Evolutionary conservation across 92 coral and sea anemone genomes (phyloP).

Genomic region (Pocillopora grandis): DNA sequence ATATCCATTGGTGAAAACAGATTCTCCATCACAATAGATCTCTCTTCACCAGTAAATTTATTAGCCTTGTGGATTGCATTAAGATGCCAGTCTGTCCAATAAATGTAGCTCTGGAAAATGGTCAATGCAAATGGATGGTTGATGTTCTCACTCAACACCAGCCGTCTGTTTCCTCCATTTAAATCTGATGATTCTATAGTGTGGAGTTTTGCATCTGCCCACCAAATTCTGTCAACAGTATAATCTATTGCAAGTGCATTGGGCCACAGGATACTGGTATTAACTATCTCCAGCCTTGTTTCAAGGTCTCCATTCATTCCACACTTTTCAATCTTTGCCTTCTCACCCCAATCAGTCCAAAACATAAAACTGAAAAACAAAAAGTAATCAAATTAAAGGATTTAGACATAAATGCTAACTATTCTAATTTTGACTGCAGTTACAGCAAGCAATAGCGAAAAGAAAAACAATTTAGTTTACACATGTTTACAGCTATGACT

Average conservation of each 20-base stretch:
- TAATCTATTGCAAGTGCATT: constrained; percentile 89
- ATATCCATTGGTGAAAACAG: constrained; percentile 79
- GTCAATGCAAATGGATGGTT: constrained; percentile 82
- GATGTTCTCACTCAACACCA: constrained; percentile 59
- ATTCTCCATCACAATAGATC: constrained; percentile 47
- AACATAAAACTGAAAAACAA: constrained; percentile 68
- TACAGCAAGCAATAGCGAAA: too few species aligned
- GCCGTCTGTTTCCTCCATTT: constrained; percentile 69
- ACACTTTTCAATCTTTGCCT: constrained; percentile 84
- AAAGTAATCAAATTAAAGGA: neutral
- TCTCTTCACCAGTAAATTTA: constrained; percentile 83
- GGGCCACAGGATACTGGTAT: constrained; percentile 74
- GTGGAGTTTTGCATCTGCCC: constrained; percentile 92
- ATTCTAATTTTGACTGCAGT: neutral
- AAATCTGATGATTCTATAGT: constrained; percentile 83
- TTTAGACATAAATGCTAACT: too few species aligned
- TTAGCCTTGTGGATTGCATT: constrained; percentile 79
- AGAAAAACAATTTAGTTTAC: too few species aligned
- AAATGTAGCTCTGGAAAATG: constrained; percentile 79
- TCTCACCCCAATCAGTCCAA: constrained; percentile 90
- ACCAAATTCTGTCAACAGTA: constrained; percentile 75
- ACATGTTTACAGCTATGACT: too few species aligned
- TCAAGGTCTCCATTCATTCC: constrained; percentile 86
- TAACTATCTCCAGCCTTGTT: constrained; percentile 58
- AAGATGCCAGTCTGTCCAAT: constrained; percentile 82